Evolutionary conservation across 2,113 vertebrate species (phyloP).

Genomic region (Ginglymostoma cirratum): DNA sequence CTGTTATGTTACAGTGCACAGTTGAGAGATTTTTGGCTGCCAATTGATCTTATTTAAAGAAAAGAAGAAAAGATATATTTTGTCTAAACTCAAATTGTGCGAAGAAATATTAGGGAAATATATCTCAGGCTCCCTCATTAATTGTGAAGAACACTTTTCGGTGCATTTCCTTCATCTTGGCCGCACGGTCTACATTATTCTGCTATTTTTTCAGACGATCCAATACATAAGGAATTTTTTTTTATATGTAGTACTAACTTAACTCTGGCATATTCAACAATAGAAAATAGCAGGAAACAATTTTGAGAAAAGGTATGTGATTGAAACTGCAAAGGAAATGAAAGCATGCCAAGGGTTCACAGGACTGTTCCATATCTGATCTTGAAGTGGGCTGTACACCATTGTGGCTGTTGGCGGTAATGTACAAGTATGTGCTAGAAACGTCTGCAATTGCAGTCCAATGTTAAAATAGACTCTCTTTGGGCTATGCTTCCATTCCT

Average conservation of each 20-base stretch:
- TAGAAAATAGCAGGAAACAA: constrained; percentile 35
- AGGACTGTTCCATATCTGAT: constrained; percentile 10
- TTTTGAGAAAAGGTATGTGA: constrained; percentile 27
- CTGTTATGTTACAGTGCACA: background rate
- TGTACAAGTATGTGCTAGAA: background rate
- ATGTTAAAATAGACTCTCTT: background rate
- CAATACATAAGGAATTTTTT: background rate
- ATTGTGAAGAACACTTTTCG: background rate
- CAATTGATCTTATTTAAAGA: background rate
- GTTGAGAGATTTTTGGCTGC: background rate
- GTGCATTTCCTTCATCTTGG: constrained; percentile 11
- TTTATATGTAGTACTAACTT: background rate
- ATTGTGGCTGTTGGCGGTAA: background rate
- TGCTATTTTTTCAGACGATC: background rate
- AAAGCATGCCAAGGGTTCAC: background rate
- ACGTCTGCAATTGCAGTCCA: background rate
- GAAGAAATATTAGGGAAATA: background rate
- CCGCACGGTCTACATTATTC: background rate
- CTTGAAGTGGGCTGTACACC: background rate
- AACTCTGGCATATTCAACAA: constrained; percentile 3
- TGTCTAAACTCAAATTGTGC: background rate
- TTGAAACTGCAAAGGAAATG: constrained; percentile 30
- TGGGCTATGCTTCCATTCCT: background rate
- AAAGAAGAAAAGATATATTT: background rate
- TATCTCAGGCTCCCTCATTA: background rate